These are phyloP conservation scores for Epinephelus moara DNA, from an alignment of 2,113 vertebrate genomes.

Conservation along the genomic window DNA sequence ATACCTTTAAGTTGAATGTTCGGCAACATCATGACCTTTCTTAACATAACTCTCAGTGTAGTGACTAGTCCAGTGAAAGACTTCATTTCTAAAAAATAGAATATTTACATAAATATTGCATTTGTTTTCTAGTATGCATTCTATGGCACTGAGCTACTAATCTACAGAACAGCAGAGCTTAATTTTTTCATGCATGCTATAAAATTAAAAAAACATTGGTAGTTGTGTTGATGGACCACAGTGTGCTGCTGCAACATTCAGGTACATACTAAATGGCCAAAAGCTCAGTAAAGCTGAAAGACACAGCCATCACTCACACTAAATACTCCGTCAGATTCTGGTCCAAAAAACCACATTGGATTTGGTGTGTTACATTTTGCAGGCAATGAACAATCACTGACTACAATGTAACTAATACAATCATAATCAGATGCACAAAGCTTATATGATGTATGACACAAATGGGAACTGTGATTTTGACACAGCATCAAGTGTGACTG, in stretches of 20 bases:
- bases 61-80: conserved; percentile 72
- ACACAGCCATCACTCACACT: conserved; percentile 8
- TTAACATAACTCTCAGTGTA: conserved; percentile 70
- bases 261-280: not conserved
- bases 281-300: conserved; percentile 55
- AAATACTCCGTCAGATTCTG: conserved; percentile 15
- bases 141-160: conserved; percentile 13
- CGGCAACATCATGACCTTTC: conserved; percentile 48
- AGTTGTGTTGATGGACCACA: conserved; percentile 3
- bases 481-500: conserved; percentile 2
- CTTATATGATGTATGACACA: conserved; percentile 3
- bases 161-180: conserved; percentile 27
- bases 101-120: conserved; percentile 65
- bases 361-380: conserved; percentile 12
- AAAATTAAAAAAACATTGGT: conserved; percentile 1
- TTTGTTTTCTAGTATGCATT: conserved; percentile 28
- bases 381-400: conserved; percentile 22
- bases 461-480: not conserved
- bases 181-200: conserved; percentile 12
- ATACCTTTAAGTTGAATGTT: conserved; percentile 35
- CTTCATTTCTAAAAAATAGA: conserved; percentile 42
- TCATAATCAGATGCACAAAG: not conserved
- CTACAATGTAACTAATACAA: conserved; percentile 12
- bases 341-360: conserved; percentile 32
- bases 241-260: conserved; percentile 36